Base-by-base conservation (phyloP, 2,797 vertebrate species). In the Manis pentadactyla region DNA sequence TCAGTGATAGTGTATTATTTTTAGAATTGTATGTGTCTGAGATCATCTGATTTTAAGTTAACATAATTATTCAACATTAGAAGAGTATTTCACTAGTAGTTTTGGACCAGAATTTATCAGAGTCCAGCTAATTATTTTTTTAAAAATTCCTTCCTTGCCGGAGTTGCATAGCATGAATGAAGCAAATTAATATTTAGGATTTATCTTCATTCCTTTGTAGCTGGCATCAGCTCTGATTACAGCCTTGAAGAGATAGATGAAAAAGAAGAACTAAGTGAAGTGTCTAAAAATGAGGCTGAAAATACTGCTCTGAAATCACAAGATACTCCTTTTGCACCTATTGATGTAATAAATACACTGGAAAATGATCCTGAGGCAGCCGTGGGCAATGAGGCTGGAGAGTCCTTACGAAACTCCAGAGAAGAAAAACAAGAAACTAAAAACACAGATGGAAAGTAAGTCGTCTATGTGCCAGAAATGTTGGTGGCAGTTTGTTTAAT, bases 391-490 rank as follows among this genome's bases (percentile, higher is more conserved):
- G 93, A 96, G 81, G 97, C 98, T 71, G 97, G 83, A 92, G 97
- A 98, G 75, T 98, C 97, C 97, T 97, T 66, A 5, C 98, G 98
- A 90, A 98, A 97, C 97, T 98, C 95, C 93, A 98, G 98, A 98
- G 99, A 99, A 98, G 98, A 99, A 98, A 98, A 98, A 86, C 97
- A 98, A 95, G 85, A 97, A 99, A 98, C 99, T 99, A 98, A 98
- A 98, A 99, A 98, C 98, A 98, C 99, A 98, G 99, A 99, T 99
- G 99, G 98, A 99, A 99, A 99, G 99, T 99, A 99, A 99, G 99
- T 99, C 98, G 98, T 98, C 97, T 94, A 91, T 93, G 82, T 97
- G 95, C 75, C 69, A 37, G 39, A 86, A 82, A 37, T 61, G 78
- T n/a, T 64, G 63, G 17, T 39, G 53, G 69, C 8, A 15, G 53